These are phyloP conservation scores for Therioaphis trifolii DNA, from an alignment of 2,888 invertebrate species.

Conservation along the genomic window DNA sequence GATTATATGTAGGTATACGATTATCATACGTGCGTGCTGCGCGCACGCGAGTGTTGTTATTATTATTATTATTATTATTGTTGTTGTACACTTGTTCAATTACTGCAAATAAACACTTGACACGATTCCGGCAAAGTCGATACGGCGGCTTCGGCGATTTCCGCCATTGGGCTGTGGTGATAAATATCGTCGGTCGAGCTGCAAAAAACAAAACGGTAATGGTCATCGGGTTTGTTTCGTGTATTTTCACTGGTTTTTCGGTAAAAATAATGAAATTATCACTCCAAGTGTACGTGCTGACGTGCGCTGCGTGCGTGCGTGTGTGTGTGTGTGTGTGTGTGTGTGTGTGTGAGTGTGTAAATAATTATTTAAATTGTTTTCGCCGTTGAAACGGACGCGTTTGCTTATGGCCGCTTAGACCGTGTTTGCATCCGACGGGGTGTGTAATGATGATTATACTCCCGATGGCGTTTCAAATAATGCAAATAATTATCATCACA, in stretches of 20 bases:
- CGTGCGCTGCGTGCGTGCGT: no score
- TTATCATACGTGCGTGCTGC: no score
- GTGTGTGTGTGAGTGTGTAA: no score
- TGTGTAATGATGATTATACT: not conserved
- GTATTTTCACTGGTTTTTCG: no score
- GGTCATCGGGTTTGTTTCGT: not conserved
- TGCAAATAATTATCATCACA: no score
- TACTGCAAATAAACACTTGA: conserved; percentile 32
- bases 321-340: no score
- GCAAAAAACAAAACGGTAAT: not conserved
- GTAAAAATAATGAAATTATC: no score
- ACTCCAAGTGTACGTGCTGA: no score
- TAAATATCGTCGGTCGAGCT: not conserved
- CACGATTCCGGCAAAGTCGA: conserved; percentile 43
- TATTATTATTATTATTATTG: conserved; percentile 5
- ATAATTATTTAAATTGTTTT: not conserved
- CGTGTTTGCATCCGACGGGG: not conserved
- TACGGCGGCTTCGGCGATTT: conserved; percentile 20
- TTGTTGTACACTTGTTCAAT: conserved; percentile 1
- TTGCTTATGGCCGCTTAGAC: not conserved
- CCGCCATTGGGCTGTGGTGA: not conserved
- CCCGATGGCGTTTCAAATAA: not conserved
- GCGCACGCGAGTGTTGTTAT: not conserved
- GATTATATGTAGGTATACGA: no score
- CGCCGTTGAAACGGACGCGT: not conserved